Percentiles rank a stretch among this genome's conserved stretches.
phyloP scores from a whole-genome alignment of 2,113 vertebrate species.

The Ctenodactylus gundi region DNA sequence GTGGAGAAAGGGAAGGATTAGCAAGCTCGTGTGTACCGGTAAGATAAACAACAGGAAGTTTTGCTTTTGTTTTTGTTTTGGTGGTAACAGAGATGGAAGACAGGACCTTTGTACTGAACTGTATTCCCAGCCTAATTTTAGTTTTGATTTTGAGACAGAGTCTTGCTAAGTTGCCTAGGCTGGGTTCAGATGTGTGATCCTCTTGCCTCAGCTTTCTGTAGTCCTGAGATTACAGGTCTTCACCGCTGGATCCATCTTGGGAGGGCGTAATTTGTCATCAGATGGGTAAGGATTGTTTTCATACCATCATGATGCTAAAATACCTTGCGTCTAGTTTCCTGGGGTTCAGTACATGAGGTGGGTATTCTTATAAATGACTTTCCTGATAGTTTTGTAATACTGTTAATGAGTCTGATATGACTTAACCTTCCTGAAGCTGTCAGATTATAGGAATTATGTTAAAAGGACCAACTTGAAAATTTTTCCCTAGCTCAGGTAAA shows the following conservation, averaged over 20 bases:
- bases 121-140: no score
- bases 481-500: background rate
- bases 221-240: no score
- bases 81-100: no score
- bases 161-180: no score
- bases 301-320: background rate
- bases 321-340: background rate
- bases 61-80: no score
- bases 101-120: no score
- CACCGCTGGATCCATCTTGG: no score
- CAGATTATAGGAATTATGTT: background rate
- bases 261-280: background rate
- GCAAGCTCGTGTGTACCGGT: conserved; percentile 96
- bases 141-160: no score
- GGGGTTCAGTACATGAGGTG: background rate
- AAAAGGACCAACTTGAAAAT: conserved; percentile 2
- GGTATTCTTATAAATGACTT: background rate
- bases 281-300: background rate
- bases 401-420: background rate
- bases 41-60: no score
- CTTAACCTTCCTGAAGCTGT: background rate
- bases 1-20: conserved; percentile 95
- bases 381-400: background rate
- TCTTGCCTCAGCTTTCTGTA: no score
- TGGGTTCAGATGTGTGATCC: no score